phyloP scores from a whole-genome alignment of 2,113 vertebrate genomes.

The Stegostoma tigrinum region DNA sequence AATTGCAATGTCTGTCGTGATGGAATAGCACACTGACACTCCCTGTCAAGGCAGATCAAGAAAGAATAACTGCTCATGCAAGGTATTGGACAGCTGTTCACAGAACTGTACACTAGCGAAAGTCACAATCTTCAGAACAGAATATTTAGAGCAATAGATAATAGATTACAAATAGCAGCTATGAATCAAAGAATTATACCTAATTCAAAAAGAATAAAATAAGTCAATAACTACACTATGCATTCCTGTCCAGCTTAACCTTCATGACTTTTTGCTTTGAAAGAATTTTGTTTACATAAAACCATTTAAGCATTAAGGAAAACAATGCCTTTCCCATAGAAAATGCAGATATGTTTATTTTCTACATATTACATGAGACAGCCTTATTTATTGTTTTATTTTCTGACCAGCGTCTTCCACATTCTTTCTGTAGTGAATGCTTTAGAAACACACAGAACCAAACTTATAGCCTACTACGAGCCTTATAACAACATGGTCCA shows the following conservation, averaged over 20 bases:
- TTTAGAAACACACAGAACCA: background rate
- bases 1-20: background rate
- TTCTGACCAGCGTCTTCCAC: too few relatives aligned
- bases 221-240: background rate
- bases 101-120: background rate
- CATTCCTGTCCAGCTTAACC: background rate
- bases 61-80: background rate
- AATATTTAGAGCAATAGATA: background rate
- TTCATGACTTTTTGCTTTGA: background rate
- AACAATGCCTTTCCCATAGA: background rate
- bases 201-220: background rate
- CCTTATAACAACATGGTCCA: background rate
- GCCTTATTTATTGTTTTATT: background rate
- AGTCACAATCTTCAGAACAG: background rate
- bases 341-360: background rate
- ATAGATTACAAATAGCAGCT: background rate
- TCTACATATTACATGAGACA: background rate
- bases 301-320: background rate
- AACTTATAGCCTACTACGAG: background rate
- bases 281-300: background rate
- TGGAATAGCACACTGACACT: background rate
- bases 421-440: background rate
- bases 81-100: background rate
- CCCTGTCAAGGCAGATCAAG: background rate
- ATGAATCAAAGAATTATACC: background rate